Evolutionary conservation across 2,113 vertebrate species (phyloP).

Genomic region (Silurus asotus): DNA sequence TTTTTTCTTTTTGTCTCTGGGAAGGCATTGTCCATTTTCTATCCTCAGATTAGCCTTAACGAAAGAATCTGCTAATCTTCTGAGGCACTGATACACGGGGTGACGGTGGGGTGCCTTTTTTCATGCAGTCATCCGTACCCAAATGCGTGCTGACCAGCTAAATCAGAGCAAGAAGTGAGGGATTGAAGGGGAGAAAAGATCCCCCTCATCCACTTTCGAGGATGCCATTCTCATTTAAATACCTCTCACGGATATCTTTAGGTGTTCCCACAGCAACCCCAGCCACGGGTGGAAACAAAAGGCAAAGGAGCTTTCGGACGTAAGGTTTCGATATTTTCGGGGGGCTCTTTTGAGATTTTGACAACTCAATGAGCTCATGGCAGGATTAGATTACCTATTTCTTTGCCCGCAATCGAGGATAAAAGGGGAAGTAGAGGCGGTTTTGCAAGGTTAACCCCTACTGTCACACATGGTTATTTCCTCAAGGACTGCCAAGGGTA

Average conservation of each 20-base stretch:
- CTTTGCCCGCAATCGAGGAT: slow-evolving; percentile 47
- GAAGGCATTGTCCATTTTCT: slow-evolving; percentile 69
- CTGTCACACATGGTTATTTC: slow-evolving; percentile 52
- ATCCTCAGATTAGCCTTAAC: slow-evolving; percentile 73
- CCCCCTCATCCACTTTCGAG: slow-evolving; percentile 22
- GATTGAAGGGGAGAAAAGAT: slow-evolving; percentile 40
- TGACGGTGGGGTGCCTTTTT: slow-evolving; percentile 72
- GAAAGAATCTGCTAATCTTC: slow-evolving; percentile 74
- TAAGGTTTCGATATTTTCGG: background rate
- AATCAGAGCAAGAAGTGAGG: slow-evolving; percentile 58
- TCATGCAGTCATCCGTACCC: slow-evolving; percentile 66
- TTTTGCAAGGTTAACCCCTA: slow-evolving; percentile 38
- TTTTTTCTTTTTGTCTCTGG: slow-evolving; percentile 59
- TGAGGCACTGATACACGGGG: slow-evolving; percentile 67
- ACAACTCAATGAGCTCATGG: slow-evolving; percentile 58
- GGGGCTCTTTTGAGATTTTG: slow-evolving; percentile 45
- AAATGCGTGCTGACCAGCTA: slow-evolving; percentile 64
- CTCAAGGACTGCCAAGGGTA: slow-evolving; percentile 35
- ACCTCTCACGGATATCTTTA: slow-evolving; percentile 33
- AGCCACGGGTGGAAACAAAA: slow-evolving; percentile 30
- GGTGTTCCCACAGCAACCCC: slow-evolving; percentile 55
- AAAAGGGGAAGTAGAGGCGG: slow-evolving; percentile 25
- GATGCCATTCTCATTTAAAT: slow-evolving; percentile 59
- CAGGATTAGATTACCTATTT: slow-evolving; percentile 24
- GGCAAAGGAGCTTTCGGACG: slow-evolving; percentile 14